Evolutionary conservation across 2,113 vertebrate genomes (phyloP), one percentile per base, ranked within the genome.

Genomic region (Garra rufa): DNA sequence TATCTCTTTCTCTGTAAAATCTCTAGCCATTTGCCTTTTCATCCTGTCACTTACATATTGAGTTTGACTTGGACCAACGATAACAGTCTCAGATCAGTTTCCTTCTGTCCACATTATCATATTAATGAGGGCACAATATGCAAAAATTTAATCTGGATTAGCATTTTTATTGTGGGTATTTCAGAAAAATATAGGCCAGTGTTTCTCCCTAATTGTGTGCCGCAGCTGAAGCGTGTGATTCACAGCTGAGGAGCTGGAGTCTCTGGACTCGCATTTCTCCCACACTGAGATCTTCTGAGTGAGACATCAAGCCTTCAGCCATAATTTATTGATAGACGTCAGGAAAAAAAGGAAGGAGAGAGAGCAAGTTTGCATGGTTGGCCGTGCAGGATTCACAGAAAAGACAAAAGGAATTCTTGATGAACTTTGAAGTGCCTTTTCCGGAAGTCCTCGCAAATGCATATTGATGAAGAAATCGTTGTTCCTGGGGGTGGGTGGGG

Each of bases 401-500:
- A 95, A 97, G 95, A 97, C 96, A 96, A 97, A 98, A 97, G 92
- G 96, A 97, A 98, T 97, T 95, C 93, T 95, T 97, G 95, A 97
- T 97, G 95, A 97, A 95, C 96, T 96, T 98, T 98, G 96, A 98
- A 97, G 97, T 96, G 94, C 95, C 95, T 97, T 97, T 97, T 97
- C 95, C 95, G 96, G 94, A 96, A 97, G 96, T 97, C 96, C 95
- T 96, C 95, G 94, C 95, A 96, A 97, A 97, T 97, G 95, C 96
- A 97, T 97, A 97, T 96, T 97, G 96, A 98, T 98, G 97, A 97
- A 97, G 96, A 97, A 97, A 98, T 97, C 95, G 96, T 96, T 96
- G 96, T 95, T 95, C 96, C 96, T 96, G 93, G 50, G n/a, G n/a
- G n/a, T n/a, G n/a, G n/a, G n/a, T n/a, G n/a, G n/a, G n/a, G n/a